These are phyloP conservation scores for Coluber constrictor DNA, from an alignment of 2,797 vertebrate species.

Conservation along the genomic window DNA sequence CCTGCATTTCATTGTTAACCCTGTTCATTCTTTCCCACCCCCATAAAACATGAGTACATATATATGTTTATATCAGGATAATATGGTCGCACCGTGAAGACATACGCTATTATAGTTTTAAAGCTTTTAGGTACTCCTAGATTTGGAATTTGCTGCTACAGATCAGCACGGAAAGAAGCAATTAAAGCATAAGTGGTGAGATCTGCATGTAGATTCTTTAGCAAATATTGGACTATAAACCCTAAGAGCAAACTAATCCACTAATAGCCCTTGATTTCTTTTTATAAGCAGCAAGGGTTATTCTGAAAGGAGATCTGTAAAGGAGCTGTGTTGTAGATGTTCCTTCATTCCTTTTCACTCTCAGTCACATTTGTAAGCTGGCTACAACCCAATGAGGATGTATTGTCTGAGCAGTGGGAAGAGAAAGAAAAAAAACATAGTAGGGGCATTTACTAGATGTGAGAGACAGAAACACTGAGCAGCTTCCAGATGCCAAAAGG, in stretches of 20 bases:
- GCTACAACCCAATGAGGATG: background rate
- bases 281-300: background rate
- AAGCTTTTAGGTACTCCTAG: background rate
- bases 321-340: background rate
- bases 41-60: background rate
- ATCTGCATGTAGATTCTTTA: background rate
- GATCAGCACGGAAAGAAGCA: background rate
- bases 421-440: background rate
- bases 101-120: background rate
- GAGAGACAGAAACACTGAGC: background rate
- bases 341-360: background rate
- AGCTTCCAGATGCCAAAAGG: slow-evolving; percentile 2
- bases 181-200: background rate
- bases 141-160: background rate
- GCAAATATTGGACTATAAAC: background rate
- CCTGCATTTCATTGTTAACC: background rate
- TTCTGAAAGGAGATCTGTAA: slow-evolving; percentile 2
- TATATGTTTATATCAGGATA: background rate
- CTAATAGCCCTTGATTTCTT: background rate
- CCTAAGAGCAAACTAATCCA: background rate
- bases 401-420: background rate
- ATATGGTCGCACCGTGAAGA: background rate
- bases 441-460: background rate
- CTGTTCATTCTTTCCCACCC: background rate
- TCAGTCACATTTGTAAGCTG: background rate